Evolutionary conservation across 2,113 vertebrate genomes (phyloP), one percentile per base, ranked within the genome.

Genomic region (Synchiropus splendidus): DNA sequence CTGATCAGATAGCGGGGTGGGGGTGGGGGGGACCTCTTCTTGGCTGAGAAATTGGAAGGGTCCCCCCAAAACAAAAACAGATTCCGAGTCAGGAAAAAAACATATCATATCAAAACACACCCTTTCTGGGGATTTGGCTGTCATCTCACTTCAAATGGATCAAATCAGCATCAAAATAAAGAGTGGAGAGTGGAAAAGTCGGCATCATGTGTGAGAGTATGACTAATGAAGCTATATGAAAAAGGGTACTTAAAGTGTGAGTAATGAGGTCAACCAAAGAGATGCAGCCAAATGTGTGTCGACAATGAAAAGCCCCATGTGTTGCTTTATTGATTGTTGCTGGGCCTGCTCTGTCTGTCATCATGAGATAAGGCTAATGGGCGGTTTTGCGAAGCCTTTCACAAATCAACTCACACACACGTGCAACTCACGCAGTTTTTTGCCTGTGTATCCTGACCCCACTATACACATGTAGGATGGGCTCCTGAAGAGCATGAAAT

Each of bases 31-130:
- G 78, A 68, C 74, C 71, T 75, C 66, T 71, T 63, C 67, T 78
- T 64, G 9, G 58, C 69, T 67, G 50, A 65, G 72, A 70, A 76
- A 66, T 70, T 72, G 72, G 72, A 60, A 70, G 52, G 63, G 70
- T 67, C 46, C 31, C 52, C 64, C 72, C 63, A 12, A 63, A 80
- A 74, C 74, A 64, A 75, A 64, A 78, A 70, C 72, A 80, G 72
- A 78, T 80, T 80, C 68, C 64, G 75, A 57, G 66, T 81, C 71
- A 78, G 70, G 77, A 64, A 69, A 61, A 78, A 77, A 71, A 81
- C 77, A 80, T 78, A 74, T 48, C 74, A 67, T 81, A 75, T 66
- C 62, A 61, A 50, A 63, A 60, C 70, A 70, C 57, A 60, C 61
- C 36, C 65, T 69, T 61, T 62, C 66, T 47, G 64, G 43, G 63